These are phyloP conservation scores for Parus major DNA, from an alignment of 2,113 vertebrate genomes.

Conservation along the genomic window DNA sequence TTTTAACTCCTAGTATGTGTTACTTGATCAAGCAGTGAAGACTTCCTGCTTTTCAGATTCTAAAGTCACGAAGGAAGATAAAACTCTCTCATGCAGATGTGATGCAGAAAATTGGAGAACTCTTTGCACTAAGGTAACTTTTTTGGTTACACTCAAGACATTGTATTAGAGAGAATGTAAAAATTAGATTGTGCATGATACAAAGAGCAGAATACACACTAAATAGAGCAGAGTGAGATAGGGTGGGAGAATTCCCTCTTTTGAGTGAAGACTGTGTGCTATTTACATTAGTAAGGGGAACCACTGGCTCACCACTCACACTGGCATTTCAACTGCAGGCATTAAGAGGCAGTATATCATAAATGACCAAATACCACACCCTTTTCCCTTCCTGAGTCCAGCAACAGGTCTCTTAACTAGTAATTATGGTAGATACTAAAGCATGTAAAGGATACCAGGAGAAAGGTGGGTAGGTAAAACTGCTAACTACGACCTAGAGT, in stretches of 20 bases:
- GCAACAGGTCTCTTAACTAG: neutral
- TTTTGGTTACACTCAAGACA: neutral
- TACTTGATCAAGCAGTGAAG: neutral
- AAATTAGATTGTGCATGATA: neutral
- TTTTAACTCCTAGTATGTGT: neutral
- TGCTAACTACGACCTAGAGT: neutral
- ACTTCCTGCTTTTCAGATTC: constrained; percentile 72
- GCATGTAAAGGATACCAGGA: neutral
- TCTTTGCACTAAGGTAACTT: constrained; percentile 89
- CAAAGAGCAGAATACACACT: neutral
- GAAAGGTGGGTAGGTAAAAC: neutral
- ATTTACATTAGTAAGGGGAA: neutral
- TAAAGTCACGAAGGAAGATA: constrained; percentile 89
- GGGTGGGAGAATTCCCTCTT: neutral
- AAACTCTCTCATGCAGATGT: constrained; percentile 95
- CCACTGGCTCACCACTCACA: neutral
- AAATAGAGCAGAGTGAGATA: rapidly evolving
- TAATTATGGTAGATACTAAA: neutral
- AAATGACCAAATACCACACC: neutral
- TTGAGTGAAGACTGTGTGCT: neutral
- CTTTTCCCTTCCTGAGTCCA: neutral
- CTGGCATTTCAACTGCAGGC: neutral
- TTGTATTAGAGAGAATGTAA: neutral
- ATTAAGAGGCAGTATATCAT: neutral
- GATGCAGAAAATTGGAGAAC: constrained; percentile 97